Evolutionary conservation across 2,888 invertebrate species (phyloP).

Genomic region (Aporophyla nigra): DNA sequence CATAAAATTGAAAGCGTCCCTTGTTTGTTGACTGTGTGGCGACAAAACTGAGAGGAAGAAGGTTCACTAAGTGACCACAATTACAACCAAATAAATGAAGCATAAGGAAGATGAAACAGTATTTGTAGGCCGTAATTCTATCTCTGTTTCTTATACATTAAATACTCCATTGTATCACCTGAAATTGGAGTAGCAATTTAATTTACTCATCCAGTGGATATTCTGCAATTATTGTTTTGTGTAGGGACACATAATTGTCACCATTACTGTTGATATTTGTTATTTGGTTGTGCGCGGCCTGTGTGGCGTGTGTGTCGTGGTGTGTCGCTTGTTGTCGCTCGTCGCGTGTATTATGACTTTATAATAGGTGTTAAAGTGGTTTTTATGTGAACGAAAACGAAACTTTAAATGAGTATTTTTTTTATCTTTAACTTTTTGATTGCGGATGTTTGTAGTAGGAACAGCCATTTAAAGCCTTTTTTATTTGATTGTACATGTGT

Average conservation of each 20-base stretch:
- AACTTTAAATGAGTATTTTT: neutral
- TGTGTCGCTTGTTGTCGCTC: neutral
- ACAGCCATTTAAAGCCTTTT: no score
- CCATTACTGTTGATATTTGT: conserved; percentile 47
- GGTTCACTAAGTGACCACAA: conserved; percentile 4
- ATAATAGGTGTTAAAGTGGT: conserved; percentile 4
- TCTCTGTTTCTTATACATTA: neutral
- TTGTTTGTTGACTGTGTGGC: conserved; percentile 42
- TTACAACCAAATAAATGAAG: neutral
- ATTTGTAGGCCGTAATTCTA: neutral
- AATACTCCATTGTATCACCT: neutral
- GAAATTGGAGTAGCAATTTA: neutral
- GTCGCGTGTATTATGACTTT: neutral
- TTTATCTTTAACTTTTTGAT: neutral
- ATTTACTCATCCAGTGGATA: neutral
- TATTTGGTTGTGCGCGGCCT: conserved; percentile 6
- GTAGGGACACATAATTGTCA: conserved; percentile 26
- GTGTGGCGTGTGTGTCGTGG: neutral
- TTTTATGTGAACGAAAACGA: neutral
- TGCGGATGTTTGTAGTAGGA: neutral
- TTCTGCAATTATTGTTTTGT: neutral
- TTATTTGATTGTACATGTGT: neutral
- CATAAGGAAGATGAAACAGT: neutral
- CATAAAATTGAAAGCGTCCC: conserved; percentile 56
- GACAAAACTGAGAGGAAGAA: neutral